Evolutionary conservation across 2,797 vertebrate species (phyloP).

Genomic region (Pseudopleuronectes americanus): DNA sequence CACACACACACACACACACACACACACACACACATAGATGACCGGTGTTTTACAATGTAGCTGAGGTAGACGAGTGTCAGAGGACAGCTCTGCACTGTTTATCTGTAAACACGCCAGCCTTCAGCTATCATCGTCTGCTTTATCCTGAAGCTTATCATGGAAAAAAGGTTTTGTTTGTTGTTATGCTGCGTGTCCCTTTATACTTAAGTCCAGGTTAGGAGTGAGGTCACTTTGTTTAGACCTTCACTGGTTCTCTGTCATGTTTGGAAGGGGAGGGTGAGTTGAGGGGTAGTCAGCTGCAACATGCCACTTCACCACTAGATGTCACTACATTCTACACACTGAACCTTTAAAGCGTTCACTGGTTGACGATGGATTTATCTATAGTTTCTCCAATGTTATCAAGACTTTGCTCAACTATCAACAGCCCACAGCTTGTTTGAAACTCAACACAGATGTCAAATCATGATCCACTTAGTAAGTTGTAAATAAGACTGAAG

Average conservation of each 20-base stretch:
- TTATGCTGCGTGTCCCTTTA: constrained; percentile 16
- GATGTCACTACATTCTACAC: no score
- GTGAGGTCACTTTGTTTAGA: background rate
- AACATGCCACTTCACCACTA: no score
- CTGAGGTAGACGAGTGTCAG: constrained; percentile 21
- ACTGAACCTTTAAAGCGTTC: no score
- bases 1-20: background rate
- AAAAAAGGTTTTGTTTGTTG: constrained; percentile 36
- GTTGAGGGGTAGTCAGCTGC: no score
- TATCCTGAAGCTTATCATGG: constrained; percentile 46
- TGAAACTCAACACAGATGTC: background rate
- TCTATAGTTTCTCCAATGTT: background rate
- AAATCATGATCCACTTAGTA: background rate
- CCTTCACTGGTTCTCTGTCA: no score
- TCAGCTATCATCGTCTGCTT: constrained; percentile 33
- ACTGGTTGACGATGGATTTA: no score
- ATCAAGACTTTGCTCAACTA: background rate
- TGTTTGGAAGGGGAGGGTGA: no score
- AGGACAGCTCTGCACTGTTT: constrained; percentile 56
- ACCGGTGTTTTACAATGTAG: constrained; percentile 1
- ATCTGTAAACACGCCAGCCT: constrained; percentile 64
- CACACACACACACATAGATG: background rate
- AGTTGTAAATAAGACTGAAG: background rate
- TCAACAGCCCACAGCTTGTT: background rate
- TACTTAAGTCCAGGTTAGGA: constrained; percentile 3